A percentile compares a stretch with the other conserved stretches of the same genome.
These are phyloP conservation scores for Chrysolina haemoptera DNA, from an alignment of 2,888 invertebrate species.

Conservation along the genomic window DNA sequence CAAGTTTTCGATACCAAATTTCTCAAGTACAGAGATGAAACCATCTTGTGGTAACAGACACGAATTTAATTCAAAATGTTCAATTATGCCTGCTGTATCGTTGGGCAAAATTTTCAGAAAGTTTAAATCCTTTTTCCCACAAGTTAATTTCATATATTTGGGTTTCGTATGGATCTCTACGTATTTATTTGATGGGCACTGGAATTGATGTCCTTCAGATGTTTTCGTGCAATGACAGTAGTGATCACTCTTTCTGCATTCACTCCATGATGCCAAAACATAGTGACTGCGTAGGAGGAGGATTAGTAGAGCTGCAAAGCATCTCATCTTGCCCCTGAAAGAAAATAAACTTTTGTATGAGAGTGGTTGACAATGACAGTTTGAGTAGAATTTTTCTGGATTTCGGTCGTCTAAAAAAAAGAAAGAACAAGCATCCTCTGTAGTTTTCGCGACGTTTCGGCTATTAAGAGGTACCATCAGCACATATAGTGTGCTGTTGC, in stretches of 20 bases:
- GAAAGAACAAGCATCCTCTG: too few species aligned
- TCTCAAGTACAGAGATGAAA: constrained; percentile 70
- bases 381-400: too few species aligned
- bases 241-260: constrained; percentile 33
- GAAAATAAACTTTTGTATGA: background rate
- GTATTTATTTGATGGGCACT: constrained; percentile 44
- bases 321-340: constrained; percentile 26
- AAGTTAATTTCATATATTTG: constrained; percentile 50
- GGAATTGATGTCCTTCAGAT: constrained; percentile 52
- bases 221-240: constrained; percentile 50
- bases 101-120: constrained; percentile 70
- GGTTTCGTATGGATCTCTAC: constrained; percentile 43
- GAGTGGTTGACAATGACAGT: background rate
- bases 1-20: constrained; percentile 65
- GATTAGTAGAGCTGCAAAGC: background rate
- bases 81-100: constrained; percentile 69
- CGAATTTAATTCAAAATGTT: constrained; percentile 72
- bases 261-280: background rate
- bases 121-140: constrained; percentile 57
- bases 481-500: too few species aligned
- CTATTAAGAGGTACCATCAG: too few species aligned
- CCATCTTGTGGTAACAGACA: constrained; percentile 72
- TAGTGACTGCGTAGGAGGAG: background rate
- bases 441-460: too few species aligned
- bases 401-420: too few species aligned